Percentiles rank a stretch among this genome's conserved stretches.
Conservation (phyloP, 2,888 invertebrate genomes). For the Hymenopus coronatus region DNA sequence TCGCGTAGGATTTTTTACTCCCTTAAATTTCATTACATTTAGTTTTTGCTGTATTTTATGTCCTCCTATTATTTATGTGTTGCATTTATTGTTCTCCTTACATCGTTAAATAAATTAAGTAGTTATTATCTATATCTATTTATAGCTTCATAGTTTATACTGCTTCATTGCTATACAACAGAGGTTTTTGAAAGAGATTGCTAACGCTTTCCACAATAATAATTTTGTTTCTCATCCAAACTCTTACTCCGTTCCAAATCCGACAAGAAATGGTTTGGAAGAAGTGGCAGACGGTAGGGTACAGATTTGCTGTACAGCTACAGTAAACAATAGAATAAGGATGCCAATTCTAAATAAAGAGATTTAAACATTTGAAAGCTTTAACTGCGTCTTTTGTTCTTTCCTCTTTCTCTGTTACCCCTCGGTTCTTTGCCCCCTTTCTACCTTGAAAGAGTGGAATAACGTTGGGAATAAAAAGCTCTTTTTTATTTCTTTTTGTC, state of each 20-base stretch:
- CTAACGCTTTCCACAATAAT: background rate
- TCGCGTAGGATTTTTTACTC: too few relatives aligned
- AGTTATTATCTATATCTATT: too few relatives aligned
- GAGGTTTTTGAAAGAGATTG: too few relatives aligned
- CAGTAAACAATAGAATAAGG: constrained; percentile 15
- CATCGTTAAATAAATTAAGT: too few relatives aligned
- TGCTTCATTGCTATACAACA: too few relatives aligned
- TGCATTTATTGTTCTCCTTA: too few relatives aligned
- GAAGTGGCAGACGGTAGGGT: background rate
- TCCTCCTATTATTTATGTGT: too few relatives aligned
- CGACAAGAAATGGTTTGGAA: background rate
- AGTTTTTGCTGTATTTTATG: too few relatives aligned
- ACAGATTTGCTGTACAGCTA: background rate
- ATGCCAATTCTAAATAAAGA: constrained; percentile 20
- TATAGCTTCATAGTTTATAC: too few relatives aligned
- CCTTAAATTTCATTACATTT: too few relatives aligned
- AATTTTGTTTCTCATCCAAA: background rate
- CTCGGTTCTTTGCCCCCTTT: background rate
- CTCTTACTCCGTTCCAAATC: background rate
- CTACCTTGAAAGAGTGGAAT: background rate
- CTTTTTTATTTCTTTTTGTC: background rate
- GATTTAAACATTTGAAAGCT: constrained; percentile 20
- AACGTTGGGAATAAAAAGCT: background rate
- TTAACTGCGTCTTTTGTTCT: constrained; percentile 1
- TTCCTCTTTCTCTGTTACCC: background rate